Conservation (phyloP, 2,888 invertebrate species). For the Pyralis farinalis region DNA sequence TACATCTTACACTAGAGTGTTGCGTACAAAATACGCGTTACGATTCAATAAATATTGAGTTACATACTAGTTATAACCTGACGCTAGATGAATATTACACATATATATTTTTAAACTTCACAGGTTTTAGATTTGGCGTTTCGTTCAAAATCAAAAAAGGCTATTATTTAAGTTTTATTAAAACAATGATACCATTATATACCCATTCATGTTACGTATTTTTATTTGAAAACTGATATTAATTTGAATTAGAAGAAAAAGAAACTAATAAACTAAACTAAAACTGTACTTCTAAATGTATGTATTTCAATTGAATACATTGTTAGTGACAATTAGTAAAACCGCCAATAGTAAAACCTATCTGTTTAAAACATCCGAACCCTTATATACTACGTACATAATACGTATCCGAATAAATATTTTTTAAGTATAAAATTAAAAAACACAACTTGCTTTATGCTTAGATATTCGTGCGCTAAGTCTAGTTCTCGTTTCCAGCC, state of each 20-base stretch:
- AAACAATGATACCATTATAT: no score
- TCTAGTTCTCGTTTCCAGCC: slow-evolving; percentile 30
- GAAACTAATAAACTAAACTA: slow-evolving; percentile 22
- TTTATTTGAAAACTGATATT: no score
- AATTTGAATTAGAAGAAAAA: slow-evolving; percentile 7
- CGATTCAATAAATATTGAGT: slow-evolving; percentile 38
- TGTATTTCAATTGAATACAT: no score
- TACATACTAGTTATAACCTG: slow-evolving; percentile 44
- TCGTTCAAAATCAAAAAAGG: no score
- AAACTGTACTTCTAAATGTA: no score
- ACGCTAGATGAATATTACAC: slow-evolving; percentile 59
- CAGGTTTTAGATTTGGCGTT: slow-evolving; percentile 15
- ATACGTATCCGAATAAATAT: slow-evolving; percentile 73
- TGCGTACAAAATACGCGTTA: slow-evolving; percentile 23
- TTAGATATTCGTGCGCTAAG: slow-evolving; percentile 56
- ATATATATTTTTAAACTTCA: slow-evolving; percentile 28
- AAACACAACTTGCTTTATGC: slow-evolving; percentile 67
- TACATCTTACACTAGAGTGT: slow-evolving; percentile 19
- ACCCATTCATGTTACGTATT: no score
- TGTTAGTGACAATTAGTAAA: no score
- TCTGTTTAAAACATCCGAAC: slow-evolving; percentile 21
- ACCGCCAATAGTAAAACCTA: slow-evolving; percentile 15
- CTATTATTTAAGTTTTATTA: no score
- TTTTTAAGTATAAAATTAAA: slow-evolving; percentile 75
- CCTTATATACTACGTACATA: slow-evolving; percentile 54